Evolutionary conservation across 2,888 invertebrate species (phyloP), one percentile per base, ranked within the genome.

Genomic region (Drosophila mettleri): DNA sequence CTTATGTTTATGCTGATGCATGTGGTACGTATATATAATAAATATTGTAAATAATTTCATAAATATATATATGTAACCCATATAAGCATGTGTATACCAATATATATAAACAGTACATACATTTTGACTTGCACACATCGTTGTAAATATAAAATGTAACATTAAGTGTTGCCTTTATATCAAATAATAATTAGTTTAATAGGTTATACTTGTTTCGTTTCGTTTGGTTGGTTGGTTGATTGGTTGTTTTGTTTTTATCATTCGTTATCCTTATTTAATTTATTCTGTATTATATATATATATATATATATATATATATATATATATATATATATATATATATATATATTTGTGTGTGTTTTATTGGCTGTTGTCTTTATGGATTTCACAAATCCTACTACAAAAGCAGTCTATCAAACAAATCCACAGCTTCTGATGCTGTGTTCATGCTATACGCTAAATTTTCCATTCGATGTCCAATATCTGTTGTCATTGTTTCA

Each of bases 31-130:
- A 68, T 63, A 73, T 74, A 55, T 70, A 59, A 74, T 73, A 74
- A 80, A 67, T 72, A 72, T 74, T 74, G 63, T 68, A 78, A 74
- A 78, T 72, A 70, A 72, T 77, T 72, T 75, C 48, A 69, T 65
- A 75, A 64, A 66, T 75, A 59, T 57, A 59, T 57, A 66, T 65
- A 54, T 65, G 20, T 61, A 74, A 41, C 66, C 52, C 61, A 65
- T 75, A 69, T 66, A 78, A 62, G 69, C 75, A 69, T 59, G 69
- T 68, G 59, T 62, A 68, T 65, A 67, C 55, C 43, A 45, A 63
- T 57, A 67, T 60, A 65, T 64, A 70, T 74, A 77, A 77, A 76
- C 75, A 76, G 74, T 64, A 76, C 61, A 74, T 62, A 61, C 61
- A 64, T 49, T 66, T 64, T 41, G 66, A 71, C 66, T 71, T 58